phyloP scores from a whole-genome alignment of 2,888 invertebrate genomes.

The Drosophila bunnanda region DNA sequence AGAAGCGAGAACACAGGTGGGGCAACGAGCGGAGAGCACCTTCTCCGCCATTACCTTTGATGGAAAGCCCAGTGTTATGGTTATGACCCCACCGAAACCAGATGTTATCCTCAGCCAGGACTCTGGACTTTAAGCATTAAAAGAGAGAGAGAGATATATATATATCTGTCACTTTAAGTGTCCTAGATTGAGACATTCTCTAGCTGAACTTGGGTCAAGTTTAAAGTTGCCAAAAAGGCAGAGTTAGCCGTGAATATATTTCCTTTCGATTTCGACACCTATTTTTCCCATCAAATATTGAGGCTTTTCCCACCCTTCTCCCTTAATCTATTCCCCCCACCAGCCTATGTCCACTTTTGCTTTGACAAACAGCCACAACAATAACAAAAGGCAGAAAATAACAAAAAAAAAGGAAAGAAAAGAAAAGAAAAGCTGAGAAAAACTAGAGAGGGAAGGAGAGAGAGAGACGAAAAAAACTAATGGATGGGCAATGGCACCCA shows the following conservation, averaged over 20 bases:
- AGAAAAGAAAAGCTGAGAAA: constrained; percentile 9
- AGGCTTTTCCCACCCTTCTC: neutral
- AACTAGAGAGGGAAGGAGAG: constrained; percentile 5
- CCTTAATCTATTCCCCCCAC: constrained; percentile 12
- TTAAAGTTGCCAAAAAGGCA: neutral
- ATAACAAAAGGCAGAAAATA: constrained; percentile 22
- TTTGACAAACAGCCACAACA: constrained; percentile 47
- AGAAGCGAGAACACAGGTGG: constrained; percentile 1
- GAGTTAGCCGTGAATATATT: neutral
- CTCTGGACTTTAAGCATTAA: neutral
- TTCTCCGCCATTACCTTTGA: constrained; percentile 10
- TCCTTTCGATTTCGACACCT: constrained; percentile 3
- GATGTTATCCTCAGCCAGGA: constrained; percentile 18
- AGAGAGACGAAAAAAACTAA: constrained; percentile 51
- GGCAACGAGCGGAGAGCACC: neutral
- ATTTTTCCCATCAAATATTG: neutral
- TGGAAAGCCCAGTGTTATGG: constrained; percentile 17
- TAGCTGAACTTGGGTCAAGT: neutral
- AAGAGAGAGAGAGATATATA: neutral
- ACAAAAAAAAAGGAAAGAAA: constrained; percentile 2
- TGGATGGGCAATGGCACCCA: constrained; percentile 72
- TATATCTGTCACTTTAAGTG: neutral
- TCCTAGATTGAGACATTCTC: too few species aligned
- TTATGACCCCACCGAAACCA: constrained; percentile 25
- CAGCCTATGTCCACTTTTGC: constrained; percentile 28